Conservation (phyloP, 92 coral and sea anemone species). For the Hydrozoanthus gracilis region DNA sequence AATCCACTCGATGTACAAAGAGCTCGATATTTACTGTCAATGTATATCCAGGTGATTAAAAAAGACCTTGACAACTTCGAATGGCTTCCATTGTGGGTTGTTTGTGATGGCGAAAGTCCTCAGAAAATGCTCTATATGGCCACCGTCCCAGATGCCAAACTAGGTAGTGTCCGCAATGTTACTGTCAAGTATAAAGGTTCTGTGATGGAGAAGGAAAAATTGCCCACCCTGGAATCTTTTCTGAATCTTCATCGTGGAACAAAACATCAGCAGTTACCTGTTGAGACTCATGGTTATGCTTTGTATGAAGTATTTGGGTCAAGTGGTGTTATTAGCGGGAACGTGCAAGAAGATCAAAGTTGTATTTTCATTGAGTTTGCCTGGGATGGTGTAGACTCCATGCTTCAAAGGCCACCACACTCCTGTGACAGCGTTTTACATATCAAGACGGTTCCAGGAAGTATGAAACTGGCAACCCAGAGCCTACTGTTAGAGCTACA, state of each 20-base stretch:
- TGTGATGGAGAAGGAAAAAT: slow-evolving; percentile 45
- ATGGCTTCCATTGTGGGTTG: slow-evolving; percentile 73
- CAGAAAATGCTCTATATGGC: slow-evolving; percentile 73
- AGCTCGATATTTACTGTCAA: slow-evolving; percentile 81
- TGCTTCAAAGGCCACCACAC: slow-evolving; percentile 89
- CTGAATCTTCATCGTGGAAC: slow-evolving; percentile 43
- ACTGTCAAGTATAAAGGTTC: slow-evolving; percentile 62
- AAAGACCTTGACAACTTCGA: slow-evolving; percentile 25
- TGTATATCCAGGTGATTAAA: slow-evolving; percentile 77
- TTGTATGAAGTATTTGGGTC: slow-evolving; percentile 82
- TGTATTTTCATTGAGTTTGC: slow-evolving; percentile 89
- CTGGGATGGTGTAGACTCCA: slow-evolving; percentile 78
- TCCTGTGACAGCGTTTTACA: slow-evolving; percentile 89
- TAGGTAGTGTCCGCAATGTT: slow-evolving; percentile 55
- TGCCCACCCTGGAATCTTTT: slow-evolving; percentile 59
- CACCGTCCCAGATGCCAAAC: slow-evolving; percentile 54
- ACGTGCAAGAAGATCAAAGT: slow-evolving; percentile 66
- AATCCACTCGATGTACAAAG: slow-evolving; percentile 57
- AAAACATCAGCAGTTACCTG: slow-evolving; percentile 29
- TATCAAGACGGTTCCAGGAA: slow-evolving; percentile 83
- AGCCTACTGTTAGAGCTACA: slow-evolving; percentile 70
- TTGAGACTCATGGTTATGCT: slow-evolving; percentile 85
- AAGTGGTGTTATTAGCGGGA: slow-evolving; percentile 37
- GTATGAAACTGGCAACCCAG: slow-evolving; percentile 70
- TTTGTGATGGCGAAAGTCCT: slow-evolving; percentile 66